Base-by-base conservation (phyloP, 2,113 vertebrate genomes). In the Apteryx owenii region DNA sequence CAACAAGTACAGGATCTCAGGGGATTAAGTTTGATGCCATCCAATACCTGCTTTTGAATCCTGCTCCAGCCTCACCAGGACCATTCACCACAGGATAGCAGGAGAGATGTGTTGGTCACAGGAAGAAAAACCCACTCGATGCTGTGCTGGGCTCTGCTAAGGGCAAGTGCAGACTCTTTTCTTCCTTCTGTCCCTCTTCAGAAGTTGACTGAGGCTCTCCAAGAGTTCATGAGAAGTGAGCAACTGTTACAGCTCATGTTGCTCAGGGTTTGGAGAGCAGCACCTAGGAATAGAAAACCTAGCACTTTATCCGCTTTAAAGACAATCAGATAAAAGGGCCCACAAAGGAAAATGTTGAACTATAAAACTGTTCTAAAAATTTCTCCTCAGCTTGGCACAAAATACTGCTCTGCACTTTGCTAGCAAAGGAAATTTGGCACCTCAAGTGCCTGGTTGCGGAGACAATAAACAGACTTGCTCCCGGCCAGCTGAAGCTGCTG, bases 401-500 rank as follows among this genome's bases (percentile, higher is more conserved):
- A 88, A 73, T 38, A 77, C 46, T 75, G 29, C 82, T 95, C 73
- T 91, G 90, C 2, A 10, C 85, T 95, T 93, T 86, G 72, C 88
- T 71, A 79, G 83, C 64, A 72, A 81, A 88, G 53, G 77, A 82
- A 88, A 87, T 84, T 89, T 85, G 83, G 89, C 61, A 90, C 79
- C 91, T 88, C 3, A 0, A 90, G 73, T 28, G 75, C 71, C 85
- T 95, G 81, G 54, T 58, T 93, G 76, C 17, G 10, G 79, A 94
- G 76, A 88, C 91, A 93, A 90, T 73, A 93, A 93, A 69, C 90
- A 90, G 82, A 83, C 69, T 71, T 68, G 68, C 60, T 91, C 64
- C 79, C 51, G 80, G 85, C 40, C 93, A 93, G 79, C 66, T 94
- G 95, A 95, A 96, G 73, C 42, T 42, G 60, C 71, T 90, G 87